Base-by-base conservation (phyloP, 2,888 invertebrate genomes). In the Drosophila colorata region DNA sequence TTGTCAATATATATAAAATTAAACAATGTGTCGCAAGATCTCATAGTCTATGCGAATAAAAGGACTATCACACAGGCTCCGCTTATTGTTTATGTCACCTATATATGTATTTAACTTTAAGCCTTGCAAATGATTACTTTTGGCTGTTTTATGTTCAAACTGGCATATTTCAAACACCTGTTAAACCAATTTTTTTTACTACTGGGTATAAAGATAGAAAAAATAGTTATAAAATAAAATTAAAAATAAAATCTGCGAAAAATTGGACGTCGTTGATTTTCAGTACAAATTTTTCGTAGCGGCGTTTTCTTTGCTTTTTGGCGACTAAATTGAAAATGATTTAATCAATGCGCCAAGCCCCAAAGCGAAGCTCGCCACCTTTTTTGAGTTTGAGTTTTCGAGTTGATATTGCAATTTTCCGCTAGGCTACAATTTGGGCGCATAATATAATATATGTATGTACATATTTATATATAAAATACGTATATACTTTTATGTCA, bases 261-360 rank as follows among this genome's bases (percentile, higher is more conserved):
- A 35, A 31, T 43, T 53, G 37, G 37, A 58, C 46, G 53, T 38
- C n/a, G 41, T 33, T 51, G 28, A 47, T 38, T 64, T 65, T 38
- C 13, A 49, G 41, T 16, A 14, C 6, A 16, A 23, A 23, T 28
- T 47, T 46, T 52, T 37, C 7, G 18, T 35, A 41, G 49, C 48
- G 13, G 48, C 25, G 9, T 69, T 65, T 61, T 52, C 53, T 57
- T 47, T 40, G 18, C 44, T 28, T 57, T 59, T 58, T 61, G 48
- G 57, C 53, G 5, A 53, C 25, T 48, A 41, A 63, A 63, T 67
- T 65, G 55, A 66, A 70, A 76, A 67, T 74, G 64, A 73, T 73
- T 80, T 64, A 73, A 78, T 79, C 66, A 79, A 58, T 49, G 64
- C 18, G 61, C 58, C 64, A 77, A 73, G 55, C 58, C 69, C 53